These are phyloP conservation scores for Falco naumanni DNA, from an alignment of 2,797 vertebrate genomes.

Conservation along the genomic window DNA sequence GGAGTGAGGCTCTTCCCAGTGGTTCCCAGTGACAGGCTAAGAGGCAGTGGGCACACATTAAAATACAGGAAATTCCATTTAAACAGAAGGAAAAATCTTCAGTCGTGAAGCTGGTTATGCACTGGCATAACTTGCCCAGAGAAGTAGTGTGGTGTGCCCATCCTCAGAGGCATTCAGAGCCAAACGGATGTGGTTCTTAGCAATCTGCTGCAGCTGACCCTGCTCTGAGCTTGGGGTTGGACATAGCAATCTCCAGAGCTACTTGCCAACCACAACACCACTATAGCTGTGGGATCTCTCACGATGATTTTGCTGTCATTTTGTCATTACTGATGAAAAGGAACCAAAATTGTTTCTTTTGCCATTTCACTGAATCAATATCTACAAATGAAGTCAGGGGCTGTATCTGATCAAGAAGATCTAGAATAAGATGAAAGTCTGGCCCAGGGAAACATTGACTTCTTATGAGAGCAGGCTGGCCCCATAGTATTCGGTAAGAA, in stretches of 20 bases:
- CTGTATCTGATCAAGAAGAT: not conserved
- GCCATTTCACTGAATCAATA: not conserved
- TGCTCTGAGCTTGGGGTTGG: not conserved
- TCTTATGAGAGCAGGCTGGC: not conserved
- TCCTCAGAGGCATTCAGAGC: not conserved
- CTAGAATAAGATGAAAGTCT: not conserved
- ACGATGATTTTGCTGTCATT: not conserved
- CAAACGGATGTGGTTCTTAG: not conserved
- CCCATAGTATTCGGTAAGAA: not conserved
- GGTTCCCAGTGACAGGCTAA: not conserved
- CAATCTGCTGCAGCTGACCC: not conserved
- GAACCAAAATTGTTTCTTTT: not conserved
- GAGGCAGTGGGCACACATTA: accelerated
- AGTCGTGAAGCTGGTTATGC: not conserved
- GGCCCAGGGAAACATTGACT: not conserved
- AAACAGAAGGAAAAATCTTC: not conserved
- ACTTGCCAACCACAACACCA: not conserved
- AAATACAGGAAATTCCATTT: not conserved
- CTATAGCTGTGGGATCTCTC: not conserved
- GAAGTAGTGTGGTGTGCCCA: not conserved
- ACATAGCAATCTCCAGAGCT: not conserved
- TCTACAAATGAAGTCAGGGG: not conserved
- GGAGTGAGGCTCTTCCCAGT: accelerated
- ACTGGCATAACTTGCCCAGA: not conserved
- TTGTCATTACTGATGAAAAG: not conserved